Evolutionary conservation across 2,888 invertebrate species (phyloP).

Genomic region (Calameuta pallipes): DNA sequence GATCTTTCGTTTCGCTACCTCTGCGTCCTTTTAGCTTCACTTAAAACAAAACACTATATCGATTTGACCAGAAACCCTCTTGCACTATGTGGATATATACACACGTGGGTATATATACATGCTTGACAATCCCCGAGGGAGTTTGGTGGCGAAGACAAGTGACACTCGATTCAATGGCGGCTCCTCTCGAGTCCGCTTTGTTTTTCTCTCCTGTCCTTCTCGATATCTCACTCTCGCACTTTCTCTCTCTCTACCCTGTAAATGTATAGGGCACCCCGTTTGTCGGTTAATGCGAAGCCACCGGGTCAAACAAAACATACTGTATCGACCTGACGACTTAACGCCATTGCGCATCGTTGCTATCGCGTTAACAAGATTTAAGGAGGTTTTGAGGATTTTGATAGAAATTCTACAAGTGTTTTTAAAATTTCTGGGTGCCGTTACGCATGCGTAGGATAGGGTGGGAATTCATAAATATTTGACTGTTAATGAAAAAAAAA

Average conservation of each 20-base stretch:
- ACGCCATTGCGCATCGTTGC: conserved; percentile 15
- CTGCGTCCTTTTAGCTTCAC: conserved; percentile 43
- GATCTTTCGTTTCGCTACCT: neutral
- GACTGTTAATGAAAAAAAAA: no score
- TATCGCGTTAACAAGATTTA: neutral
- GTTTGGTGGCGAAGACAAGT: conserved; percentile 53
- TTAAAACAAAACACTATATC: conserved; percentile 51
- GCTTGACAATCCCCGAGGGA: conserved; percentile 46
- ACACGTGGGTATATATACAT: conserved; percentile 20
- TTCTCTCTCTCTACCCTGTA: conserved; percentile 9
- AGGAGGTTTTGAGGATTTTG: neutral
- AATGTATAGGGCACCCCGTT: neutral
- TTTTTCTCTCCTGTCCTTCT: conserved; percentile 36
- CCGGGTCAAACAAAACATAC: conserved; percentile 24
- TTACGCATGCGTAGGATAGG: no score
- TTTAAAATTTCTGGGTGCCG: neutral
- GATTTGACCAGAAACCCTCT: conserved; percentile 44
- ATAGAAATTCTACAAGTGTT: neutral
- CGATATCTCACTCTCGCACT: conserved; percentile 5
- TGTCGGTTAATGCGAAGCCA: conserved; percentile 10
- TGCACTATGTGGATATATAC: neutral
- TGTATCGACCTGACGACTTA: conserved; percentile 27
- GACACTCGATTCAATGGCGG: conserved; percentile 56
- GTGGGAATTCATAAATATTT: no score
- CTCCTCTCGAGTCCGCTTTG: conserved; percentile 46